A percentile compares a stretch with the other conserved stretches of the same genome.
Conservation (phyloP, 2,888 invertebrate species). For the Blomia tropicalis region DNA sequence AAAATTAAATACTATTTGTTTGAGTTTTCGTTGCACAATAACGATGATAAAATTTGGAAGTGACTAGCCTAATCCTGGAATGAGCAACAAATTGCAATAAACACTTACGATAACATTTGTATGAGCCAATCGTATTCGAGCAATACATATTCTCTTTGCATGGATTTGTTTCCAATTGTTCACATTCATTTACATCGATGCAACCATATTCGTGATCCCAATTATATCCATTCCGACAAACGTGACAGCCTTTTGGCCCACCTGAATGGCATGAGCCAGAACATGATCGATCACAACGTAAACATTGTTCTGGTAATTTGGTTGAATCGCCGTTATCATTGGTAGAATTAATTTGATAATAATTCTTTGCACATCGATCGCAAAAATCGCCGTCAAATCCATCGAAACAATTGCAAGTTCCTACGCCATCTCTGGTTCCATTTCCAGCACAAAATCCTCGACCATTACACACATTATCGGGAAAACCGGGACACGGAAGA, state of each 20-base stretch:
- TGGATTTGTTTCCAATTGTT: constrained; percentile 38
- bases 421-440: constrained; percentile 80
- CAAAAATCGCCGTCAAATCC: constrained; percentile 66
- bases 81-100: not conserved
- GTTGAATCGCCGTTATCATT: constrained; percentile 36
- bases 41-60: not conserved
- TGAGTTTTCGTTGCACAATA: not conserved
- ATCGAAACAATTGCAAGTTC: constrained; percentile 63
- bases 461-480: constrained; percentile 55
- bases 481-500: constrained; percentile 56
- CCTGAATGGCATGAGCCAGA: constrained; percentile 55
- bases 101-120: constrained; percentile 47
- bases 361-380: constrained; percentile 52
- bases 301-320: constrained; percentile 23
- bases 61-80: not conserved
- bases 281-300: constrained; percentile 59
- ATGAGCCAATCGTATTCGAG: constrained; percentile 70
- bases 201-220: constrained; percentile 60
- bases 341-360: constrained; percentile 56
- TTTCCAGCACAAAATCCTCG: constrained; percentile 71
- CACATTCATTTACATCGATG: constrained; percentile 55
- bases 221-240: constrained; percentile 55
- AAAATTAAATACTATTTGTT: not conserved
- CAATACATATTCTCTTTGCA: constrained; percentile 58
- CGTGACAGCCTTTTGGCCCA: constrained; percentile 45